These are phyloP conservation scores for Coboldia fuscipes DNA, from an alignment of 1,140 invertebrate genomes.

Conservation along the genomic window DNA sequence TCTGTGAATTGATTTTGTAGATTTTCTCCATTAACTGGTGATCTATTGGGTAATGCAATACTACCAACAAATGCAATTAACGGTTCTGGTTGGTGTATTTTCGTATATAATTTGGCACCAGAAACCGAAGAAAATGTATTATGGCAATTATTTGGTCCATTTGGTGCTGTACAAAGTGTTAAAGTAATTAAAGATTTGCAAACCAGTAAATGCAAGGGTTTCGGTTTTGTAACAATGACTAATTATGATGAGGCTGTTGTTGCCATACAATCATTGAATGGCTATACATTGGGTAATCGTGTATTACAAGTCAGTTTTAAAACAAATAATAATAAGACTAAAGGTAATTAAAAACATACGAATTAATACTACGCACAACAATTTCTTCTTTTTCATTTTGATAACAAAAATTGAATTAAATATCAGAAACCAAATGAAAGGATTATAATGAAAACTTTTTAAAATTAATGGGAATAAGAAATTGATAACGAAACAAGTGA, in stretches of 20 bases:
- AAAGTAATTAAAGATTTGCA: constrained; percentile 88
- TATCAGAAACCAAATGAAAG: too few relatives aligned
- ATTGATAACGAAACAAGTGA: too few relatives aligned
- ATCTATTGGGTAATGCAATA: constrained; percentile 45
- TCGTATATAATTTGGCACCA: constrained; percentile 93
- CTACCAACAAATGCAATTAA: constrained; percentile 33
- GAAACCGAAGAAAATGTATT: constrained; percentile 92
- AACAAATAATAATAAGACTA: constrained; percentile 63
- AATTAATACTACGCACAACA: too few relatives aligned
- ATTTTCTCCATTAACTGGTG: constrained; percentile 74
- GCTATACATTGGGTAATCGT: constrained; percentile 83
- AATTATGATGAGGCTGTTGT: constrained; percentile 93
- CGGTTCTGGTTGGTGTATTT: constrained; percentile 81
- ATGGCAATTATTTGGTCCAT: constrained; percentile 91
- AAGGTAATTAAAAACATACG: constrained; percentile 1
- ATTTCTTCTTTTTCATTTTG: too few relatives aligned
- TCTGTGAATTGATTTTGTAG: constrained; percentile 9
- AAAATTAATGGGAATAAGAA: too few relatives aligned
- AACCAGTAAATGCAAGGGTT: constrained; percentile 96
- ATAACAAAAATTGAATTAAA: too few relatives aligned
- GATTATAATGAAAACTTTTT: too few relatives aligned
- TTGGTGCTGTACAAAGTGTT: constrained; percentile 90
- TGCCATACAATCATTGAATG: constrained; percentile 88
- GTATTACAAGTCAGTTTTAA: constrained; percentile 95
- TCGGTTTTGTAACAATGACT: constrained; percentile 96